Percentiles rank a stretch among this genome's conserved stretches.
Evolutionary conservation across 2,797 vertebrate genomes (phyloP).

Genomic region (Rhyacichthys aspro): DNA sequence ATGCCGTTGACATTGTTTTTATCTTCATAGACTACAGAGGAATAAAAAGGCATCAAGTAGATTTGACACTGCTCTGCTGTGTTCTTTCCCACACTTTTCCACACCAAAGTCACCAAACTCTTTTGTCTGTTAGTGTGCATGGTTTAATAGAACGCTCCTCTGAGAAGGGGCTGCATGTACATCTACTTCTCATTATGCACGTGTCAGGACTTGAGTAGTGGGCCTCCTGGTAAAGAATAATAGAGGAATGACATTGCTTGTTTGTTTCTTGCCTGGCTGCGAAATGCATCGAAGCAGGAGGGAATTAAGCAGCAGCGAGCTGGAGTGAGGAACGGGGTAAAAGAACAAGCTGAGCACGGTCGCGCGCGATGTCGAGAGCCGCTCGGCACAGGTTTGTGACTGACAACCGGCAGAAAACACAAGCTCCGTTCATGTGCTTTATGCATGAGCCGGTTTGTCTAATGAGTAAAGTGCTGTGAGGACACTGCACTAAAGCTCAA

Average conservation of each 20-base stretch:
- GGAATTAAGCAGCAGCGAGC: conserved; percentile 26
- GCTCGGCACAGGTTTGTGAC: conserved; percentile 60
- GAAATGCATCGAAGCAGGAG: conserved; percentile 62
- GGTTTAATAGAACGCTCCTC: conserved; percentile 67
- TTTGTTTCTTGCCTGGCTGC: conserved; percentile 69
- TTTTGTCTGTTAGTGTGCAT: conserved; percentile 51
- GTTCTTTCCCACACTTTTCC: conserved; percentile 27
- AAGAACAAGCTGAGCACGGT: conserved; percentile 60
- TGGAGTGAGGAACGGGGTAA: conserved; percentile 31
- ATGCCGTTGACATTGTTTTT: conserved; percentile 40
- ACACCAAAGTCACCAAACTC: conserved; percentile 40
- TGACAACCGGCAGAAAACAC: conserved; percentile 62
- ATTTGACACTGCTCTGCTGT: conserved; percentile 9
- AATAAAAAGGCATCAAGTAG: conserved; percentile 5
- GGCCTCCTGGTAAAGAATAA: conserved; percentile 62
- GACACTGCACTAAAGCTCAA: conserved; percentile 52
- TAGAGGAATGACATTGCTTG: conserved; percentile 68
- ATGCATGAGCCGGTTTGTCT: conserved; percentile 27
- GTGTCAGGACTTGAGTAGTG: conserved; percentile 69
- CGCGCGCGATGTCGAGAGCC: conserved; percentile 59
- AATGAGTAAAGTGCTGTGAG: conserved; percentile 59
- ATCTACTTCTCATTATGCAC: conserved; percentile 73
- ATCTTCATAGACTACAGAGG: conserved; percentile 38
- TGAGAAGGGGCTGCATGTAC: conserved; percentile 55
- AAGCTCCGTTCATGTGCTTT: conserved; percentile 46